Base-by-base conservation (phyloP, 2,888 invertebrate genomes). In the Caenorhabditis virilis region DNA sequence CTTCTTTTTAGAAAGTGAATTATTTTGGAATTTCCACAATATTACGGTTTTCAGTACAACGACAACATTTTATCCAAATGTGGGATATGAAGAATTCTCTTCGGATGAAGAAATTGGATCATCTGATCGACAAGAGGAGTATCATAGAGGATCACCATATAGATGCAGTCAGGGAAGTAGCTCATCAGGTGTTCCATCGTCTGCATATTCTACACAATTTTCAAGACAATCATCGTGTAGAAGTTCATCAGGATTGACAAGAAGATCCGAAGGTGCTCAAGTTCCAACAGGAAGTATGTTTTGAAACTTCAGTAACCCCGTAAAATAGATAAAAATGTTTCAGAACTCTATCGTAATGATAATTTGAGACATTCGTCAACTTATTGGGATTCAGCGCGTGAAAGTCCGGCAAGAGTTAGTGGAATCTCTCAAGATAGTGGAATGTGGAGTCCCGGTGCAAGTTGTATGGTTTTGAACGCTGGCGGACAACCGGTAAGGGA, bases 151-250 rank as follows among this genome's bases (percentile, higher is more conserved):
- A 5, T 69, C 70, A 6, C 69, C 74, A 11, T 71, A 67, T 33
- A 22, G 74, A 33, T 64, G 64, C 59, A 72, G 72, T n/a, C 69
- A 70, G 22, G 69, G 65, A 3, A 69, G 69, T 46, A 63, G 61
- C n/a, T 68, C 67, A 11, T 69, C 69, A 26, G 69, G 69, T n/a
- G 54, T 54, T 25, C 42, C 42, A 11, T 68, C 74, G 11, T 68
- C 73, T 13, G 46, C 58, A 0, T 57, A 65, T 7, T 61, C 64
- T 11, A 57, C 65, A n/a, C 62, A 55, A 18, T 75, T 75, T 45
- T 69, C 69, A 11, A 57, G 75, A 13, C 75, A 75, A 38, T 65
- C 65, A 1, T 69, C 69, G n/a, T 55, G 68, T 13, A 20, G 75
- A 26, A 68, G 66, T 30, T 67, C 67, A 4, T 45, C 65, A 0